phyloP scores from a whole-genome alignment of 2,888 invertebrate species.

The Tanypteryx hageni region DNA sequence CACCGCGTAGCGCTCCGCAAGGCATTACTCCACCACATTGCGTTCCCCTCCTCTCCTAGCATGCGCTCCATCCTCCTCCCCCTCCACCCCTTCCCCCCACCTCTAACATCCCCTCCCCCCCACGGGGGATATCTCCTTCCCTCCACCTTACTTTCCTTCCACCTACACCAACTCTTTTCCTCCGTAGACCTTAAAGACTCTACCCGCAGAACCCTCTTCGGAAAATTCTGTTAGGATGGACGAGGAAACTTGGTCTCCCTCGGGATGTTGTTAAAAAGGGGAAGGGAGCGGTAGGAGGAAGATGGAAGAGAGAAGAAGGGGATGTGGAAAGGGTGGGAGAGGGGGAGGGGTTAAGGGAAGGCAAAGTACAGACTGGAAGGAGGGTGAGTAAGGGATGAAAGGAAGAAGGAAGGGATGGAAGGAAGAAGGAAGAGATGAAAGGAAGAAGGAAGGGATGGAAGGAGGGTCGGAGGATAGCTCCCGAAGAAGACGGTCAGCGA shows the following conservation, averaged over 20 bases:
- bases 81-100: too few species aligned
- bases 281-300: not conserved
- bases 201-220: not conserved
- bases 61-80: not conserved
- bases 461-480: too few species aligned
- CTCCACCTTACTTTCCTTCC: not conserved
- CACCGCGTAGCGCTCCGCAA: not conserved
- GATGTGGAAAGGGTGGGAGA: not conserved
- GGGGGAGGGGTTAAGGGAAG: too few species aligned
- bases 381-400: not conserved
- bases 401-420: not conserved
- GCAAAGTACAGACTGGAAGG: not conserved
- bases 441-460: too few species aligned
- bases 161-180: not conserved
- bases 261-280: constrained; percentile 21
- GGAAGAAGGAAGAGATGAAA: not conserved
- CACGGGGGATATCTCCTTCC: not conserved
- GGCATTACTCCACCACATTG: not conserved
- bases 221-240: constrained; percentile 34
- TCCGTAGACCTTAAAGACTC: not conserved
- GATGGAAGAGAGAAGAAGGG: not conserved
- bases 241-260: constrained; percentile 16
- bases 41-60: not conserved
- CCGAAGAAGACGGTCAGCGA: too few species aligned
- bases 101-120: not conserved